Conservation (phyloP, 2,888 invertebrate species). For the Noctuana brunneofusca region DNA sequence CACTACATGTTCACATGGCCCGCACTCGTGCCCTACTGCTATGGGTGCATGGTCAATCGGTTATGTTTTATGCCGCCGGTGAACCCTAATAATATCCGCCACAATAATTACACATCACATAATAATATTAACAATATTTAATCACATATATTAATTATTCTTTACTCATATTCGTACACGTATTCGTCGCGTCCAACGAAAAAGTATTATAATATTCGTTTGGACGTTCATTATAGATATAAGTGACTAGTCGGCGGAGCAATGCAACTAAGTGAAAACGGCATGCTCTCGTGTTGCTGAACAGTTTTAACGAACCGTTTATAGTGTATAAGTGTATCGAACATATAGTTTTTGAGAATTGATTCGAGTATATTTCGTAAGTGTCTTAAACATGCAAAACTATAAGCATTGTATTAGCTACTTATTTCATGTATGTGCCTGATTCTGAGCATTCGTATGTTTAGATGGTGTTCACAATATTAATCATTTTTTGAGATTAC, state of each 20-base stretch:
- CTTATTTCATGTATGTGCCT: constrained; percentile 12
- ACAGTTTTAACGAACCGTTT: neutral
- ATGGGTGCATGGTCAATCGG: constrained; percentile 13
- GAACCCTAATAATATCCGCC: neutral
- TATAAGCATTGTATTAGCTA: constrained; percentile 14
- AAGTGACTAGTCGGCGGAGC: constrained; percentile 10
- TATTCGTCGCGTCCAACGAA: neutral
- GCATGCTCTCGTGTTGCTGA: neutral
- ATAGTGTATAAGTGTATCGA: constrained; percentile 13
- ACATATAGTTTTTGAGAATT: constrained; percentile 4
- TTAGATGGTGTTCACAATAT: constrained; percentile 13
- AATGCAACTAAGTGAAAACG: neutral
- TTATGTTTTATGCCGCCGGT: constrained; percentile 8
- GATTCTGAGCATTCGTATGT: constrained; percentile 7
- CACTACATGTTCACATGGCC: constrained; percentile 23
- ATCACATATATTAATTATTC: constrained; percentile 13
- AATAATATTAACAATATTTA: constrained; percentile 14
- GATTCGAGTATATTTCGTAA: constrained; percentile 6
- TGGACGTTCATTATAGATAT: constrained; percentile 5
- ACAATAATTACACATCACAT: constrained; percentile 10
- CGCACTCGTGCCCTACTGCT: constrained; percentile 20
- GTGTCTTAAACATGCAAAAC: constrained; percentile 11
- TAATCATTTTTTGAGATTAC: constrained; percentile 19
- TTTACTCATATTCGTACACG: constrained; percentile 6
- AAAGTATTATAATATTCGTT: constrained; percentile 1